Evolutionary conservation across 2,888 invertebrate species (phyloP).

Genomic region (Temnothorax ravouxi): DNA sequence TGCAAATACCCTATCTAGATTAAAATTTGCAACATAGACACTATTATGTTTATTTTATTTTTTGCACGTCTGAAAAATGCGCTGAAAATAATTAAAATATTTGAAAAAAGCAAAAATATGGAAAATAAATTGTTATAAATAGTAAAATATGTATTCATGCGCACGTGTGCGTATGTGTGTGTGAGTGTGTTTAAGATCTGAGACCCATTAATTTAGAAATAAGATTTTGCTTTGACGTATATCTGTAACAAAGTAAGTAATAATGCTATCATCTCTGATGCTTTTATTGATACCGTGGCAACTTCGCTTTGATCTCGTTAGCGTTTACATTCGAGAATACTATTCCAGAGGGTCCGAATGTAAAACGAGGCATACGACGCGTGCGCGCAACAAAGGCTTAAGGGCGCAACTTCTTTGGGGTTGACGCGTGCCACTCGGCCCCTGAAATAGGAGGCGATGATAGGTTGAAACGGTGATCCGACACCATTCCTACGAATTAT

Average conservation of each 20-base stretch:
- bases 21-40: constrained; percentile 1
- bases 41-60: not conserved
- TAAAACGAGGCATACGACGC: constrained; percentile 66
- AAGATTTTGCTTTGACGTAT: not conserved
- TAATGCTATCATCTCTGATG: constrained; percentile 3
- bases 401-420: constrained; percentile 64
- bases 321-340: constrained; percentile 68
- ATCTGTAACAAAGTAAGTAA: constrained; percentile 19
- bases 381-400: constrained; percentile 73
- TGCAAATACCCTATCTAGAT: constrained; percentile 5
- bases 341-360: constrained; percentile 56
- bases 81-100: not conserved
- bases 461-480: constrained; percentile 82
- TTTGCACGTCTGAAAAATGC: not conserved
- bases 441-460: constrained; percentile 81
- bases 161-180: no score
- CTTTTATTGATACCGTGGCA: constrained; percentile 18
- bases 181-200: not conserved
- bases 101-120: not conserved
- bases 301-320: constrained; percentile 59
- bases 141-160: not conserved
- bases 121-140: not conserved
- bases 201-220: constrained; percentile 18
- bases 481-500: constrained; percentile 66
- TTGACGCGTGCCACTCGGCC: constrained; percentile 74